phyloP scores from a whole-genome alignment of 2,888 invertebrate species.

The Prosopocoilus inquinatus region DNA sequence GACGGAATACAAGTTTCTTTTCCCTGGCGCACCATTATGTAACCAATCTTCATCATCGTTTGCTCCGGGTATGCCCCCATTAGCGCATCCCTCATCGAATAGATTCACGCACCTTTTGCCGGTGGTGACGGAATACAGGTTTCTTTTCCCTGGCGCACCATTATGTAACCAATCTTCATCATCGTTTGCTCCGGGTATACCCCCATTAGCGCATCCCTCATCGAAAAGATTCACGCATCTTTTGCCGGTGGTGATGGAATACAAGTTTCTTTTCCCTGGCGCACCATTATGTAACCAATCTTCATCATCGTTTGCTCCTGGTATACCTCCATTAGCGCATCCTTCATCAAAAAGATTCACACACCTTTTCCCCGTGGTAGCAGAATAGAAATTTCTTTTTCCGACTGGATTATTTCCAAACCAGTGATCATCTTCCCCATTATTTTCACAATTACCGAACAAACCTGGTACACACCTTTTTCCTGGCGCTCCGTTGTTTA shows the following conservation, averaged over 20 bases:
- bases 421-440: constrained; percentile 7
- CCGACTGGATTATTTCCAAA: constrained; percentile 6
- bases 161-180: background rate
- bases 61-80: constrained; percentile 4
- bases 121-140: background rate
- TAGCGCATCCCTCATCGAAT: background rate
- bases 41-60: constrained; percentile 8
- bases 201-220: background rate
- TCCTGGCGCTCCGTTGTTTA: constrained; percentile 5
- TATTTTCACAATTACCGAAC: background rate
- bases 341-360: too few relatives aligned
- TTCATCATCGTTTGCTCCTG: constrained; percentile 8
- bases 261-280: constrained; percentile 5
- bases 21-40: constrained; percentile 11
- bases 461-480: background rate
- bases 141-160: constrained; percentile 12
- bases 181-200: background rate
- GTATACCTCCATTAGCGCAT: background rate
- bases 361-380: too few relatives aligned
- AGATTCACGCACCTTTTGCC: background rate
- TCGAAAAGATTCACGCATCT: constrained; percentile 8
- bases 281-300: constrained; percentile 6
- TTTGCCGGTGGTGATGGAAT: background rate
- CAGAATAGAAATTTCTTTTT: background rate
- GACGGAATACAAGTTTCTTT: background rate